Conservation (phyloP, 1,140 invertebrate species). For the Bradysia coprophila region DNA sequence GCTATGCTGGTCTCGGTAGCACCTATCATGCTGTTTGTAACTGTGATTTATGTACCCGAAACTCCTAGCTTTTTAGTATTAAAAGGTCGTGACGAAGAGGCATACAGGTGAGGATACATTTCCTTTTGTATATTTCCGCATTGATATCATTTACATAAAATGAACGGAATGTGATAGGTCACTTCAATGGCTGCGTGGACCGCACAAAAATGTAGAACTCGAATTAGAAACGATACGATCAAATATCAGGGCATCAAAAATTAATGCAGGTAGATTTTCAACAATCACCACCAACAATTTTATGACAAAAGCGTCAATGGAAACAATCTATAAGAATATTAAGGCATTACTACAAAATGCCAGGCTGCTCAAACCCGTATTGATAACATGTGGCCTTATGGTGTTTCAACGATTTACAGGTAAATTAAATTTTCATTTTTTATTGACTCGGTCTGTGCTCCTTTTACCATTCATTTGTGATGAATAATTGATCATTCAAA, state of each 20-base stretch:
- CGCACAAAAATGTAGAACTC: conserved; percentile 49
- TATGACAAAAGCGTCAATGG: neutral
- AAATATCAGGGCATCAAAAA: conserved; percentile 36
- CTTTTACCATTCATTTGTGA: no score
- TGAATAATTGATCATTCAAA: no score
- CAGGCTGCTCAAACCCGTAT: conserved; percentile 38
- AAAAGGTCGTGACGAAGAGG: conserved; percentile 40
- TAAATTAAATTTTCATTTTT: neutral
- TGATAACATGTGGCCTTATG: conserved; percentile 71
- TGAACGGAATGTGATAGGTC: conserved; percentile 30
- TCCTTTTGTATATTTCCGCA: neutral
- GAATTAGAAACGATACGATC: conserved; percentile 48
- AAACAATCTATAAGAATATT: conserved; percentile 3
- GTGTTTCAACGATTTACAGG: conserved; percentile 56
- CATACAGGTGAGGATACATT: conserved; percentile 27
- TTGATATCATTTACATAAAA: neutral
- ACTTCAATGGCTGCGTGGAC: conserved; percentile 56
- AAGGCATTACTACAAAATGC: conserved; percentile 9
- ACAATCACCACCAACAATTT: neutral
- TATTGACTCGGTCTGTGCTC: no score
- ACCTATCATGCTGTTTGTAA: conserved; percentile 33
- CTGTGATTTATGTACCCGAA: conserved; percentile 41
- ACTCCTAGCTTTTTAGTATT: conserved; percentile 48
- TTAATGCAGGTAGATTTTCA: neutral
- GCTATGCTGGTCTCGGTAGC: conserved; percentile 54